Conservation (phyloP, 2,888 invertebrate species). For the Lymantria monacha region DNA sequence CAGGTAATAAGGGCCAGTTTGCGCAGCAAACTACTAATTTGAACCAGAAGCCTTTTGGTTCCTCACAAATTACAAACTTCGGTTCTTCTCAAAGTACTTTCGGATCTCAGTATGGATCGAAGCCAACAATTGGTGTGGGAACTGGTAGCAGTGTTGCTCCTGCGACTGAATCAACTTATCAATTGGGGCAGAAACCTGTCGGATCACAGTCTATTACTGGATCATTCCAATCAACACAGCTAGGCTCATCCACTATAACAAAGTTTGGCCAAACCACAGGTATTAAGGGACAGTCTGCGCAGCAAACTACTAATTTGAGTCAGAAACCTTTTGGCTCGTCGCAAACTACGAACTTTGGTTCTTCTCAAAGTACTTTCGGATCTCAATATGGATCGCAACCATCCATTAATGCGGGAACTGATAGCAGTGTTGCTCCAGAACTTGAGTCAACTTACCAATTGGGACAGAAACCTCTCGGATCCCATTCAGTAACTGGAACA, state of each 20-base stretch:
- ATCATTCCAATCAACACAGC: not conserved
- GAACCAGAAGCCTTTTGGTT: not conserved
- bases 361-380: not conserved
- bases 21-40: not conserved
- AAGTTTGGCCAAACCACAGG: not conserved
- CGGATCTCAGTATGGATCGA: not conserved
- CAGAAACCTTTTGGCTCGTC: not conserved
- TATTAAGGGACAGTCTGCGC: not conserved
- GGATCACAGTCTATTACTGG: not conserved
- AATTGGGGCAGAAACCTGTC: not conserved
- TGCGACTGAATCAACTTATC: not conserved
- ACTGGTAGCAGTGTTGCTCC: not conserved
- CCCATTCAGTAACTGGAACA: not conserved
- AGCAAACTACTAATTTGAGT: not conserved
- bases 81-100: not conserved
- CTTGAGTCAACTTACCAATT: not conserved
- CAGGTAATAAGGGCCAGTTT: not conserved
- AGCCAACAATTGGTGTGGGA: not conserved
- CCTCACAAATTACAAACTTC: not conserved
- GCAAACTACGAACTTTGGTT: not conserved
- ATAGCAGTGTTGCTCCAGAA: not conserved
- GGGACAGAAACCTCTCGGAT: slow-evolving; percentile 2
- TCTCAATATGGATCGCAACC: not conserved
- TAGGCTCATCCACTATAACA: not conserved
- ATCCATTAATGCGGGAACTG: not conserved